These are phyloP conservation scores for Pterois miles DNA, from an alignment of 2,797 vertebrate genomes.

Conservation along the genomic window DNA sequence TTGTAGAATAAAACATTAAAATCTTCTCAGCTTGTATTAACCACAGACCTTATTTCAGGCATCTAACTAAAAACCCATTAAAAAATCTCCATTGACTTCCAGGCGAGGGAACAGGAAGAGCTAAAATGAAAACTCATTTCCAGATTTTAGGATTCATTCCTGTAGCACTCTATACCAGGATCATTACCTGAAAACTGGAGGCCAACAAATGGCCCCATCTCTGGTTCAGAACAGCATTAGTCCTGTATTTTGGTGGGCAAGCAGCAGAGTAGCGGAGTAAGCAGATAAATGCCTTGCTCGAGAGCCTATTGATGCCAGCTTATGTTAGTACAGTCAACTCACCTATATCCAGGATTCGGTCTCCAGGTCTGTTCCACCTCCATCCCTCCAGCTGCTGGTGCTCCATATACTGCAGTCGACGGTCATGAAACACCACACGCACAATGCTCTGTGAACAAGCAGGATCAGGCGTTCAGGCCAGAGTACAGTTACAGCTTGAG, in stretches of 20 bases:
- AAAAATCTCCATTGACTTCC: too few species aligned
- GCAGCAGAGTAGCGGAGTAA: neutral
- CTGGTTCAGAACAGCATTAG: too few species aligned
- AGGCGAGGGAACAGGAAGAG: too few species aligned
- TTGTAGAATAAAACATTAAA: too few species aligned
- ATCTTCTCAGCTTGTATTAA: too few species aligned
- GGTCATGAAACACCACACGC: slow-evolving; percentile 94
- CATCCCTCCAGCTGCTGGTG: slow-evolving; percentile 96
- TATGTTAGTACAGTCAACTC: slow-evolving; percentile 47
- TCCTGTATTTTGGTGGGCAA: neutral
- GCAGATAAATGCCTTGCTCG: neutral
- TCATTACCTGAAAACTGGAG: too few species aligned
- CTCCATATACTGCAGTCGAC: slow-evolving; percentile 93
- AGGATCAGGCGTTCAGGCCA: slow-evolving; percentile 17
- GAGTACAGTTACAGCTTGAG: neutral
- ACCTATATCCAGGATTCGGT: slow-evolving; percentile 95
- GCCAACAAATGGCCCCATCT: too few species aligned
- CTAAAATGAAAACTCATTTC: too few species aligned
- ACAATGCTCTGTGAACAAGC: slow-evolving; percentile 88
- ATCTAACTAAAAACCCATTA: too few species aligned
- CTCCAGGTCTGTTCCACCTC: slow-evolving; percentile 94
- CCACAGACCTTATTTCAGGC: too few species aligned
- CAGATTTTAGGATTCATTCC: too few species aligned
- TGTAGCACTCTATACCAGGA: too few species aligned
- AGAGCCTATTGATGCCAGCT: neutral